Base-by-base conservation (phyloP, 2,113 vertebrate species). In the Triplophysa tibetana region DNA sequence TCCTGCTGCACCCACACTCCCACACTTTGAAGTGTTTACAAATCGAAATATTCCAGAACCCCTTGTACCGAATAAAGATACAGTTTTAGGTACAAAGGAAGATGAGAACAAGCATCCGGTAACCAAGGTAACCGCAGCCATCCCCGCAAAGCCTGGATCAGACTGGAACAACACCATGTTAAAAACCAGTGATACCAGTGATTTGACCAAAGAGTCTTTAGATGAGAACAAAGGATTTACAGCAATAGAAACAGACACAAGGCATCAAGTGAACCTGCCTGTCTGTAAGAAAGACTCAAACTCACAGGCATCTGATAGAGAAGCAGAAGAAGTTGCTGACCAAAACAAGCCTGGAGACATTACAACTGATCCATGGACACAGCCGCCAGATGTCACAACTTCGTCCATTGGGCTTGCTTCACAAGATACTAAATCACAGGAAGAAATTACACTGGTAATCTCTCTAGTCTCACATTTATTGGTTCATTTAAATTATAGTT, bases 401-500 rank as follows among this genome's bases (percentile, higher is more conserved):
- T 4, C 52, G 45, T 16, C 56, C 13, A 11, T 60, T 24, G 2
- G 17, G 12, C 2, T 63, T 16, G 33, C 67, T 29, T 14, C 9
- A 7, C 41, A 60, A 23, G 38, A 24, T 17, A 13, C 21, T 10
- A 66, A 8, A 24, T 33, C 60, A 19, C 24, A 54, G 48, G 26
- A 79, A 38, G 45, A 79, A 13, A 19, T 60, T 38, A 23, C 24
- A 7, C 23, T 41, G 83, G 91, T 90, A 82, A 85, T 56, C 5
- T 38, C 6, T 24, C 1, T 1, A 7, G 6, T 38, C 33, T 38
- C 3, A 14, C n/a, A 16, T 60, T 7, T 73, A 16, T 38, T 38
- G 33, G 33, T 38, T 1, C 33, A 5, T 33, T 33, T 33, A 33
- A 33, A 33, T 33, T 33, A 5, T 5, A 33, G 33, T 38, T 38